Base-by-base conservation (phyloP, 2,113 vertebrate species). In the Anoura caudifer region DNA sequence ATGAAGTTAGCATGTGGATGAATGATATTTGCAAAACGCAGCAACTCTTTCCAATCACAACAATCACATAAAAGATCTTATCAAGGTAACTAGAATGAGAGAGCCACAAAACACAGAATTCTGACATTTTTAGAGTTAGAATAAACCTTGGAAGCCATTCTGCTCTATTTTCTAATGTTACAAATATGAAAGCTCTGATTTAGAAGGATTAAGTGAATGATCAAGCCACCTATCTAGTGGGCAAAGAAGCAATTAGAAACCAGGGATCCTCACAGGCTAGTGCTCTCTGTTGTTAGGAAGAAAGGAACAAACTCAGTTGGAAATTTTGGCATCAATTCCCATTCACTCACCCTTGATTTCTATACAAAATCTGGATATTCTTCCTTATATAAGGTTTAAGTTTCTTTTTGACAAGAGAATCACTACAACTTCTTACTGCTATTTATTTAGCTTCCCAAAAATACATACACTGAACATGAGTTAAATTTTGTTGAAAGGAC, bases 291-390 rank as follows among this genome's bases (percentile, higher is more conserved):
- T 70, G 43, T 80, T 77, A 87, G n/a, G 50, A 87, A 88, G 65
- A 72, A 81, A 45, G 6, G 13, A 45, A 90, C 13, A 85, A n/a
- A 45, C 10, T 63, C 19, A n/a, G 13, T 26, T 69, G 75, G n/a
- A 76, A 83, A 56, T 43, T n/a, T 52, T 63, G 43, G 19, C 12
- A 26, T 87, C 56, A 41, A 19, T 77, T 91, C 2, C 12, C 59
- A 22, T n/a, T 72, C 83, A 88, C 11, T 87, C n/a, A 61, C 17
- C 65, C 26, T 95, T 61, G 54, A 94, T 84, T 96, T 90, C 54
- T 80, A 76, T 36, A 85, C 94, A 41, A 45, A 82, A 85, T 24
- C 3, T 36, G 41, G 72, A 70, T 54, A 33, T 36, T 63, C 31
- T 69, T 13, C 33, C 54, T 2, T 13, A 67, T 52, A 45, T 14